Base-by-base conservation (phyloP, 2,113 vertebrate genomes). In the Tachycineta bicolor region DNA sequence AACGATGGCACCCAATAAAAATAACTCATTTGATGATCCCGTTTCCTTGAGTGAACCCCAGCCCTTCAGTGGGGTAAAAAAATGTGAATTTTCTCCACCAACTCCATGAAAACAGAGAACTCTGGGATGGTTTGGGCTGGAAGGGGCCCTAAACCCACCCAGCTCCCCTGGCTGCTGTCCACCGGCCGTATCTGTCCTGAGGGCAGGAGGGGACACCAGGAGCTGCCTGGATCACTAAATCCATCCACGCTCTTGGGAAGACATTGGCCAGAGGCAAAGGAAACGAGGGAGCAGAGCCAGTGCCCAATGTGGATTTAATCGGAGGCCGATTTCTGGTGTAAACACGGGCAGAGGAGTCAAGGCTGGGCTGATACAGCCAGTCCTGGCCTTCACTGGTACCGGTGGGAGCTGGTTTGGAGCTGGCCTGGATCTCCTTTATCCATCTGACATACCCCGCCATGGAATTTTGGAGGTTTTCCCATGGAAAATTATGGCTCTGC, bases 391-490 rank as follows among this genome's bases (percentile, higher is more conserved):
- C 16, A 2, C 23, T 82, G 81, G 87, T 73, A 14, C 90, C 0
- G 2, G 82, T 29, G 20, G 0, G 23, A 93, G 75, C 95, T 19
- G 39, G 90, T 94, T 91, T 59, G 44, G 31, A 49, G 74, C 78
- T 53, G 28, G 74, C 84, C 78, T 76, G 56, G 16, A 73, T 76
- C 82, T 87, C 74, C 34, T 65, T 76, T n/a, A 62, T 46, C 89
- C 70, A 49, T 82, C 90, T 85, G 92, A 93, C 95, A 83, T 69
- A 63, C 65, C 83, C 88, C 28, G 22, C 79, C 49, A 22, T n/a
- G 91, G 95, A 95, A 96, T 91, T 69, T 94, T 96, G 93, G 96
- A 95, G 69, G 6, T 53, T 83, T 93, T 95, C 93, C 94, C 91
- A 3, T 15, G 93, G 84, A 93, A 90, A 95, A 91, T 69, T 41